Evolutionary conservation across 2,888 invertebrate species (phyloP).

Genomic region (Aporophyla nigra): DNA sequence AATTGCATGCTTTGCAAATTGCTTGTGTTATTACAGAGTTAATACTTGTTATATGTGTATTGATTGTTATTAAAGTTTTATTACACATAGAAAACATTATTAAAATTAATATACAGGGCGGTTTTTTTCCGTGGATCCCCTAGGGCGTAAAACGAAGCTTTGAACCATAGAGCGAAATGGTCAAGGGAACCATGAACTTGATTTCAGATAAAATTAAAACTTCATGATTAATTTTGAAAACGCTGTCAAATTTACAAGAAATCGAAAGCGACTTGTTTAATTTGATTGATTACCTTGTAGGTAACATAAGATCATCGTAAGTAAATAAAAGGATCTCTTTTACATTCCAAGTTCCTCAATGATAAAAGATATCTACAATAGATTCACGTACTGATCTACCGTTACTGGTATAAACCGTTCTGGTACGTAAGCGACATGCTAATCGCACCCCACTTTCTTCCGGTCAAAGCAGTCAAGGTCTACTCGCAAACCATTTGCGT

Average conservation of each 20-base stretch:
- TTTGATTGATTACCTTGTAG: neutral
- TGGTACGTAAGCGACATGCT: constrained; percentile 72
- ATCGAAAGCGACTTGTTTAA: neutral
- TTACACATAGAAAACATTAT: neutral
- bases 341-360: constrained; percentile 6
- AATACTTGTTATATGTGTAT: constrained; percentile 19
- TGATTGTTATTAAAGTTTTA: neutral
- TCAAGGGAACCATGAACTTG: neutral
- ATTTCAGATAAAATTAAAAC: neutral
- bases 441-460: constrained; percentile 78
- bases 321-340: neutral
- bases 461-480: constrained; percentile 74
- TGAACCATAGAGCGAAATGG: neutral
- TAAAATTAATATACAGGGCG: neutral
- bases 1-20: constrained; percentile 36
- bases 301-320: neutral
- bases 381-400: constrained; percentile 54
- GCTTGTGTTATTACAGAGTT: constrained; percentile 23
- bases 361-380: constrained; percentile 26
- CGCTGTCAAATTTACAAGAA: neutral
- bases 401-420: constrained; percentile 62
- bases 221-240: neutral
- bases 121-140: neutral
- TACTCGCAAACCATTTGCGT: constrained; percentile 47
- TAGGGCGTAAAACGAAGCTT: neutral